These are phyloP conservation scores for Magallana ariakensis DNA, from an alignment of 1,140 invertebrate genomes.

Conservation along the genomic window DNA sequence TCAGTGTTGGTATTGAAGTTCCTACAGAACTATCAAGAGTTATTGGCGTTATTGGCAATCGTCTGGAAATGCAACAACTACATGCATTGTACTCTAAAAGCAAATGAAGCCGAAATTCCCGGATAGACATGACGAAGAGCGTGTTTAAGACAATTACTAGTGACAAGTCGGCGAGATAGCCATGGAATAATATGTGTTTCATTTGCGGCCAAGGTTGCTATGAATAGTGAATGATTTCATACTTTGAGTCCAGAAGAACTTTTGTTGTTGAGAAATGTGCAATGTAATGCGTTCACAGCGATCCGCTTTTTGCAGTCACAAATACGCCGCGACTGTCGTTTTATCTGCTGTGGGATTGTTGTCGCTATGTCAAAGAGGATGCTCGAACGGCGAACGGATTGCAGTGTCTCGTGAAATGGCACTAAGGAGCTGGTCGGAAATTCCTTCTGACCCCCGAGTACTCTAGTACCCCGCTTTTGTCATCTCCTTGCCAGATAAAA, in stretches of 20 bases:
- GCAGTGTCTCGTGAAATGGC: neutral
- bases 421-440: neutral
- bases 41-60: neutral
- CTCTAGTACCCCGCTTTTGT: slow-evolving; percentile 3
- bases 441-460: neutral
- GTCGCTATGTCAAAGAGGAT: neutral
- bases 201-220: neutral
- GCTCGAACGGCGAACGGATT: neutral
- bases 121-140: neutral
- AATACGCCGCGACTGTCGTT: neutral
- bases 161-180: slow-evolving; percentile 13
- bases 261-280: neutral
- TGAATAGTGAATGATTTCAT: neutral
- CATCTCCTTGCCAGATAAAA: slow-evolving; percentile 7
- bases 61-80: neutral
- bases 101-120: neutral
- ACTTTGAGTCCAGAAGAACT: neutral
- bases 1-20: slow-evolving; percentile 17
- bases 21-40: neutral
- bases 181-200: neutral
- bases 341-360: neutral
- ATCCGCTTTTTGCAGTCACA: slow-evolving; percentile 6
- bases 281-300: neutral
- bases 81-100: neutral
- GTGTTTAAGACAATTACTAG: neutral